phyloP scores from a whole-genome alignment of 2,797 vertebrate genomes.

The Mormyrops boulengeri region DNA sequence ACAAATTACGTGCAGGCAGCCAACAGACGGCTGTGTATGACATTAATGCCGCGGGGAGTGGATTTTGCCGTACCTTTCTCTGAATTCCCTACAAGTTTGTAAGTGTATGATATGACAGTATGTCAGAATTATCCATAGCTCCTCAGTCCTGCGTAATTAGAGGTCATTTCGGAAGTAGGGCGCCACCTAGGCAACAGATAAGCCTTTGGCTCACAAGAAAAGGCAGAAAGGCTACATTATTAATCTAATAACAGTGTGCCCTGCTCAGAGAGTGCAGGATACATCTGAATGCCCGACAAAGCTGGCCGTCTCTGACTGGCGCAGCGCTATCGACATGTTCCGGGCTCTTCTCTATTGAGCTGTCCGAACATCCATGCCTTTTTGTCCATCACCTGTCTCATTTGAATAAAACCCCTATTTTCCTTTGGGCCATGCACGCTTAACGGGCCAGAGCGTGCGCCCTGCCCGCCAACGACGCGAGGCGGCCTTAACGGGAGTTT shows the following conservation, averaged over 20 bases:
- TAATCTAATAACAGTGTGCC: neutral
- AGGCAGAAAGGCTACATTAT: neutral
- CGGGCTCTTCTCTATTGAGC: neutral
- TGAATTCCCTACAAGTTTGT: neutral
- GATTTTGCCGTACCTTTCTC: neutral
- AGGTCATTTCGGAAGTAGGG: neutral
- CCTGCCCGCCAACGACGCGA: neutral
- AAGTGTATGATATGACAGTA: neutral
- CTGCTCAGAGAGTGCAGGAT: neutral
- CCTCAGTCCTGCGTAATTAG: neutral
- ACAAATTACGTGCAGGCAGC: neutral
- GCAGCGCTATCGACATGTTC: neutral
- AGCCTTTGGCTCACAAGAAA: neutral
- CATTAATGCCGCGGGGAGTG: neutral
- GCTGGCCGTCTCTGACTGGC: neutral
- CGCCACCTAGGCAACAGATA: neutral
- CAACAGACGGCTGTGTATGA: neutral
- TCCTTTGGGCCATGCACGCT: neutral
- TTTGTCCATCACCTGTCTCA: neutral
- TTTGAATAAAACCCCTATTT: slow-evolving; percentile 12
- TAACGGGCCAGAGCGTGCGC: neutral
- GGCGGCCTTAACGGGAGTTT: neutral
- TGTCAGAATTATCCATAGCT: neutral
- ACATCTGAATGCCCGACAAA: neutral
- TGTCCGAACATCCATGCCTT: neutral